phyloP scores from a whole-genome alignment of 2,888 invertebrate genomes.

The Pollenia griseotomentosa region DNA sequence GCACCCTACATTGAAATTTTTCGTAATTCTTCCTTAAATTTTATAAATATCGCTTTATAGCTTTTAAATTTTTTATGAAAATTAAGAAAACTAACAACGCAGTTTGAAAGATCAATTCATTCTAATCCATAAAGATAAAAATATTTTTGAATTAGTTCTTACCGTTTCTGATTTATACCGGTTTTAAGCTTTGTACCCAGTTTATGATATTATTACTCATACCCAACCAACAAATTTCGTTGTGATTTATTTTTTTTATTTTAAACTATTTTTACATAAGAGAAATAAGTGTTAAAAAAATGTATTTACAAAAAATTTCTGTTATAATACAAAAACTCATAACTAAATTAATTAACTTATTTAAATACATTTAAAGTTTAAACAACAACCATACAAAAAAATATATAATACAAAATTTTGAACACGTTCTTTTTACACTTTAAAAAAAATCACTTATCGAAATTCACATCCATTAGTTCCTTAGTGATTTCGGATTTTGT shows the following conservation, averaged over 20 bases:
- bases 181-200: too few relatives aligned
- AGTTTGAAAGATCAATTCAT: too few relatives aligned
- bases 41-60: too few relatives aligned
- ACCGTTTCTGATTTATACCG: too few relatives aligned
- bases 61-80: too few relatives aligned
- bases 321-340: slow-evolving; percentile 35
- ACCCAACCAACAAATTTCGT: not conserved
- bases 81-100: too few relatives aligned
- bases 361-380: not conserved
- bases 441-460: slow-evolving; percentile 78
- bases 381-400: slow-evolving; percentile 15
- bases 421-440: not conserved
- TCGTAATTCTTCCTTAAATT: too few relatives aligned
- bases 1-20: too few relatives aligned
- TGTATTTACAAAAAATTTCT: slow-evolving; percentile 51
- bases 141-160: too few relatives aligned
- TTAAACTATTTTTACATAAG: not conserved
- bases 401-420: slow-evolving; percentile 28
- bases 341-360: slow-evolving; percentile 9
- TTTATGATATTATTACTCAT: too few relatives aligned
- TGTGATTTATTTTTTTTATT: not conserved
- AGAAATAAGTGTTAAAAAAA: not conserved
- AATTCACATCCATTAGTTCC: slow-evolving; percentile 86
- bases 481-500: slow-evolving; percentile 86
- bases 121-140: too few relatives aligned